Evolutionary conservation across 1,140 invertebrate genomes (phyloP).

Genomic region (Apis florea): DNA sequence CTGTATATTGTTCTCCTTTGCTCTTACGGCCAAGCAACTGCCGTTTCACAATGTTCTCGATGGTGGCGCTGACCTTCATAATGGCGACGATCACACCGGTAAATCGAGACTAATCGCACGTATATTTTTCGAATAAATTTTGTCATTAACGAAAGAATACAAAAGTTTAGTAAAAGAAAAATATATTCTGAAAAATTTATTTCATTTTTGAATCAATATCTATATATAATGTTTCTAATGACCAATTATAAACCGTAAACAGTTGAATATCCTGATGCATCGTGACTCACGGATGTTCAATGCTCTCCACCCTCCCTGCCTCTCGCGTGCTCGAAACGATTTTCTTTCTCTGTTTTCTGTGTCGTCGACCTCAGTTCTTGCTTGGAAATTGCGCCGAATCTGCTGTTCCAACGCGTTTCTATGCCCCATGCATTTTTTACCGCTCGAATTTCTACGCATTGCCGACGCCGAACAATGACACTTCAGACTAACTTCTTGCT

Average conservation of each 20-base stretch:
- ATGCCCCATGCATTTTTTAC: conserved; percentile 40
- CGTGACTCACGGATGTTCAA: conserved; percentile 71
- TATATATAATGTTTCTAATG: background rate
- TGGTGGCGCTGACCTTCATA: conserved; percentile 62
- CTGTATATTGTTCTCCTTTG: conserved; percentile 11
- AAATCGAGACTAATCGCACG: conserved; percentile 37
- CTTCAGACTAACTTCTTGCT: conserved; percentile 6
- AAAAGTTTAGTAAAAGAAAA: too few species aligned
- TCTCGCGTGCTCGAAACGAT: conserved; percentile 43
- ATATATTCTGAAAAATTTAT: too few species aligned
- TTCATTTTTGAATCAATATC: background rate
- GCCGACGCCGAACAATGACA: conserved; percentile 31
- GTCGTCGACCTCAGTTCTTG: conserved; percentile 73
- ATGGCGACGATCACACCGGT: conserved; percentile 45
- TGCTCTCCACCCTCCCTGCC: conserved; percentile 35
- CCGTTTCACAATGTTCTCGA: conserved; percentile 47
- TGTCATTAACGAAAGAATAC: background rate
- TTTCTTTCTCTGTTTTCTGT: conserved; percentile 56
- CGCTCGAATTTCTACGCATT: conserved; percentile 34
- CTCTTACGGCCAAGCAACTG: conserved; percentile 49
- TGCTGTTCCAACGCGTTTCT: conserved; percentile 52
- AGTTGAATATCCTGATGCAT: conserved; percentile 62
- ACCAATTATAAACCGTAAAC: conserved; percentile 27
- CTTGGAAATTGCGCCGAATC: conserved; percentile 71
- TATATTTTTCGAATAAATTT: background rate